These are phyloP conservation scores for Callyntrura sp. DNA, from an alignment of 2,888 invertebrate species.

Conservation along the genomic window DNA sequence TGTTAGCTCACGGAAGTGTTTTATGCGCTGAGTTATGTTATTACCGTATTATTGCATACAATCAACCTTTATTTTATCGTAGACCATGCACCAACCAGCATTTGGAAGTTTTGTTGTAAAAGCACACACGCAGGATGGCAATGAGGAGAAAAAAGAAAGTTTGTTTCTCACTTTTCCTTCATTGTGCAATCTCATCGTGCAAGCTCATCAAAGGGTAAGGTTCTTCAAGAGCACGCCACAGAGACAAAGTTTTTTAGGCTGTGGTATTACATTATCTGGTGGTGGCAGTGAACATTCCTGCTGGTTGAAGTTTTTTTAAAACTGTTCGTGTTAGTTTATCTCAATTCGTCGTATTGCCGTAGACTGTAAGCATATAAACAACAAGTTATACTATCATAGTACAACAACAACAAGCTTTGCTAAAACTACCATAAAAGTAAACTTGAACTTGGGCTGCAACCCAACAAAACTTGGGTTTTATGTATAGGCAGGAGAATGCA, in stretches of 20 bases:
- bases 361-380: background rate
- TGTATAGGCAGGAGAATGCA: background rate
- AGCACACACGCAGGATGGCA: background rate
- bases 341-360: no score
- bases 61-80: constrained; percentile 4
- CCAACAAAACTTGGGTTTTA: constrained; percentile 56
- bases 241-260: background rate
- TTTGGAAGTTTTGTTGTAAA: background rate
- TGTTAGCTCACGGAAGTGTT: constrained; percentile 48
- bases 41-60: constrained; percentile 10
- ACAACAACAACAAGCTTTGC: constrained; percentile 6
- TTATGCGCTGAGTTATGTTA: constrained; percentile 37
- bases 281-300: constrained; percentile 2
- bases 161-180: constrained; percentile 9
- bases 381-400: background rate
- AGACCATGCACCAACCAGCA: background rate
- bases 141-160: constrained; percentile 36
- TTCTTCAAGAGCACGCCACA: background rate
- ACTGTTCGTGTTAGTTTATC: constrained; percentile 17
- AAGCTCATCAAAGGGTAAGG: background rate
- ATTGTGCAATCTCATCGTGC: background rate
- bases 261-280: background rate
- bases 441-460: constrained; percentile 76
- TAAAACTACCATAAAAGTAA: constrained; percentile 74
- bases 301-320: constrained; percentile 36